Evolutionary conservation across 2,888 invertebrate genomes (phyloP), one percentile per base, ranked within the genome.

Genomic region (Dynastes tityus): DNA sequence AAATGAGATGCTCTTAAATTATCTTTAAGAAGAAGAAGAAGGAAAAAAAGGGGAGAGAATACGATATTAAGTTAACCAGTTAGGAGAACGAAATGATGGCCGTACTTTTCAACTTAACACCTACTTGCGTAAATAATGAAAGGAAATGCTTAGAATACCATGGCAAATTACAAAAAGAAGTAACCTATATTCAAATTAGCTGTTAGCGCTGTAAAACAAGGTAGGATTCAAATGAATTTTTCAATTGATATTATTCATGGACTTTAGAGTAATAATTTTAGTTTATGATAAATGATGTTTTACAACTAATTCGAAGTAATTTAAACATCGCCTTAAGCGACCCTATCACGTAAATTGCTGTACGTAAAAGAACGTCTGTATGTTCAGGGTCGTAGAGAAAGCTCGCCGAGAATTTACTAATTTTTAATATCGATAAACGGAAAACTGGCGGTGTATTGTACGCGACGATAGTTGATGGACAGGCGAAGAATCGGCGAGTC

Each of bases 1-100:
- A 87, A 88, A 87, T 87, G 86, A 86, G 85, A 83, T 83, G 79
- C 86, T 86, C 87, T 87, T 87, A 87, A 87, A 87, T 88, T 88
- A 88, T 87, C 87, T 85, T 83, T 83, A 84, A 81, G 81, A 82
- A 51, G 51, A 51, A 68, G 45, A 68, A 45, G 45, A 13, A 32
- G 65, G 49, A 37, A 37, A 37, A 37, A 5, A 37, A 5, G 5
- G 32, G 27, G 67, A 49, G 51, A 49, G 68, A 51, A 68, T 68
- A 27, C 29, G 27, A 68, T 51, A 68, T 83, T 82, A 83, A 83
- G 80, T 83, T 84, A 87, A 87, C 87, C 87, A 86, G 87, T 86
- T 85, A 84, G 80, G 51, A 16, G 68, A 68, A 49, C 45, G 45
- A 45, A 11, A 8, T 1, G 45, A 45, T 45, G 11, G 45, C 45